Percentiles rank a stretch among this genome's conserved stretches.
Conservation (phyloP, 30 jellyfish, hydroid and myxozoan genomes). For the Nemopilema nomurai region DNA sequence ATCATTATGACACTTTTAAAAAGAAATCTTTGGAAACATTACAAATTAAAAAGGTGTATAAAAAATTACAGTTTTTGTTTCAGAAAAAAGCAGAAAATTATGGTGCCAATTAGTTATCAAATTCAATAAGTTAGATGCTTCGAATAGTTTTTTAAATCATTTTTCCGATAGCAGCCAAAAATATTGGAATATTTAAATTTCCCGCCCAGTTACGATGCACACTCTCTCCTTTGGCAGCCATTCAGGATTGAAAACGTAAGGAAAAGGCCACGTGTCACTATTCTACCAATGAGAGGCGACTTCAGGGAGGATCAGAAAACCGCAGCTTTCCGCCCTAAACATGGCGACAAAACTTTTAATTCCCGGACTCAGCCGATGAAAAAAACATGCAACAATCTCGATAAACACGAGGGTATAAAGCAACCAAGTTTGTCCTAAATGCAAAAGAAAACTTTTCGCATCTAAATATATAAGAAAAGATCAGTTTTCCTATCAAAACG, state of each 20-base stretch:
- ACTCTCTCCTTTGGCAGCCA: neutral
- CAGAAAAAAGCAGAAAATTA: too few relatives aligned
- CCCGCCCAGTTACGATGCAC: slow-evolving; percentile 5
- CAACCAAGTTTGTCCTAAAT: neutral
- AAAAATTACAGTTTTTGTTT: too few relatives aligned
- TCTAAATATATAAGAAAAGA: neutral
- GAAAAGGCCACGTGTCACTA: slow-evolving; percentile 23
- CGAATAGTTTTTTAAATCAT: too few relatives aligned
- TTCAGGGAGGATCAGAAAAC: neutral
- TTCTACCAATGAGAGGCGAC: slow-evolving; percentile 28
- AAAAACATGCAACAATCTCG: neutral
- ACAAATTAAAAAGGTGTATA: too few relatives aligned
- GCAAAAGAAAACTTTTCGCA: neutral
- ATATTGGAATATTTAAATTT: neutral
- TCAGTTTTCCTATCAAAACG: neutral
- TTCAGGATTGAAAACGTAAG: neutral
- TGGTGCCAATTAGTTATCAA: too few relatives aligned
- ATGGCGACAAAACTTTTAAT: neutral
- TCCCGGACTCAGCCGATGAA: neutral
- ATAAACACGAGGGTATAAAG: neutral
- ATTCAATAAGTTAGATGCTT: too few relatives aligned
- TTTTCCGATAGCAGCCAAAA: too few relatives aligned
- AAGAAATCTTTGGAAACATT: too few relatives aligned
- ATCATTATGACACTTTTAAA: too few relatives aligned
- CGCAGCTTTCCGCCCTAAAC: neutral